phyloP scores from a whole-genome alignment of 2,797 vertebrate genomes.

The Malurus splendens region DNA sequence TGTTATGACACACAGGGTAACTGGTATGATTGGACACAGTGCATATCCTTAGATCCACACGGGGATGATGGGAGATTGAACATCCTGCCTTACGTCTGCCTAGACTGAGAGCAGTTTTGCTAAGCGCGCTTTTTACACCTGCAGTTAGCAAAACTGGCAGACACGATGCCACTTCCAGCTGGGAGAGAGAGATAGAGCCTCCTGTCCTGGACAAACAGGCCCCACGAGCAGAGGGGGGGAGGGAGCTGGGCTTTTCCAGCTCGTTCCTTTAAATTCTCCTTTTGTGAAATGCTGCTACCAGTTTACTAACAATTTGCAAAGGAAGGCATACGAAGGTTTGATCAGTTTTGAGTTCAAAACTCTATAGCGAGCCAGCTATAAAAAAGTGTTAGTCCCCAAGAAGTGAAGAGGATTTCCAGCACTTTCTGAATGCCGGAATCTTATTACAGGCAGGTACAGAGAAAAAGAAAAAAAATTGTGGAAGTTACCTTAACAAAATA shows the following conservation, averaged over 20 bases:
- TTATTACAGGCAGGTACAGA: slow-evolving; percentile 83
- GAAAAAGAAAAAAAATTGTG: slow-evolving; percentile 58
- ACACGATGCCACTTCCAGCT: slow-evolving; percentile 38
- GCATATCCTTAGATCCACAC: slow-evolving; percentile 88
- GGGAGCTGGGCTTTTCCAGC: slow-evolving; percentile 47
- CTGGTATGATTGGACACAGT: slow-evolving; percentile 96
- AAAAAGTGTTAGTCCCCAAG: slow-evolving; percentile 67
- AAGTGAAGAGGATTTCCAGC: slow-evolving; percentile 76
- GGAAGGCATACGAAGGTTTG: slow-evolving; percentile 70
- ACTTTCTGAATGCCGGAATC: slow-evolving; percentile 70
- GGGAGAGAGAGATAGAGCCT: slow-evolving; percentile 59
- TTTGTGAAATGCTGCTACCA: slow-evolving; percentile 83
- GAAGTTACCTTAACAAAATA: slow-evolving; percentile 86
- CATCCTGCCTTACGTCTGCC: slow-evolving; percentile 93
- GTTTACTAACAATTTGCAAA: slow-evolving; percentile 80
- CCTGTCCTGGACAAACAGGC: slow-evolving; percentile 60
- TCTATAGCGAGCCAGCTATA: slow-evolving; percentile 71
- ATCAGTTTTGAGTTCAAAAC: slow-evolving; percentile 70
- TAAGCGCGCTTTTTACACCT: slow-evolving; percentile 59
- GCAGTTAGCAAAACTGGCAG: slow-evolving; percentile 47
- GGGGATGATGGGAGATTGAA: slow-evolving; percentile 88
- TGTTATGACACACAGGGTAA: slow-evolving; percentile 89
- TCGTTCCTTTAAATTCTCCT: slow-evolving; percentile 67
- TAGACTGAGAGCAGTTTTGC: slow-evolving; percentile 80
- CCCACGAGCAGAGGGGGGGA: slow-evolving; percentile 45